Evolutionary conservation across 1,140 invertebrate genomes (phyloP).

Genomic region (Lepidostoma basale): DNA sequence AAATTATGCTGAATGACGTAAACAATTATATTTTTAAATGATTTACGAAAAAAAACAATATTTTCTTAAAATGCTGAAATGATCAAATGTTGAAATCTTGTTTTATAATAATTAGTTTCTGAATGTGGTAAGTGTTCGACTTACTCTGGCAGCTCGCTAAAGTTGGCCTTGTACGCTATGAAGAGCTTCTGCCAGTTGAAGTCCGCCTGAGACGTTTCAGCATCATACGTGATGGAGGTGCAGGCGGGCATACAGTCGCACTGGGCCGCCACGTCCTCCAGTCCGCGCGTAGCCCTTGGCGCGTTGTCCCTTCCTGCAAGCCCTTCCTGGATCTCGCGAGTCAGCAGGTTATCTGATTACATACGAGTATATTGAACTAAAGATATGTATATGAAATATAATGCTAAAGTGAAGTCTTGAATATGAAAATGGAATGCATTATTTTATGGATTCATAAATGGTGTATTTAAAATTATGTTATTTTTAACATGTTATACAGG

Average conservation of each 20-base stretch:
- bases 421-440: no score
- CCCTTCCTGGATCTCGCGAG: conserved; percentile 58
- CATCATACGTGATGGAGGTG: conserved; percentile 69
- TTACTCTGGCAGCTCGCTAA: conserved; percentile 20
- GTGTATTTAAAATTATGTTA: no score
- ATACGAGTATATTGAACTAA: neutral
- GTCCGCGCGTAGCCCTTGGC: conserved; percentile 22
- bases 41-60: no score
- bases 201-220: conserved; percentile 71
- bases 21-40: no score
- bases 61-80: neutral
- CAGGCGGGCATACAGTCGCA: conserved; percentile 73
- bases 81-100: neutral
- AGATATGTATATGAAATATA: no score
- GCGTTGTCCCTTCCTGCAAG: conserved; percentile 21
- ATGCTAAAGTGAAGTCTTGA: no score
- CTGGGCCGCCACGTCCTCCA: conserved; percentile 45
- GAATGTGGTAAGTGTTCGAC: no score
- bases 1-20: no score
- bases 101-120: neutral
- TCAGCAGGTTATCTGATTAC: conserved; percentile 60
- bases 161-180: conserved; percentile 51
- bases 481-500: no score
- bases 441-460: no score
- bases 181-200: conserved; percentile 64